Percentiles rank a stretch among this genome's conserved stretches.
Evolutionary conservation across 53 echinoderm and acorn worm species (phyloP).

Genomic region (Glandiceps talaboti): DNA sequence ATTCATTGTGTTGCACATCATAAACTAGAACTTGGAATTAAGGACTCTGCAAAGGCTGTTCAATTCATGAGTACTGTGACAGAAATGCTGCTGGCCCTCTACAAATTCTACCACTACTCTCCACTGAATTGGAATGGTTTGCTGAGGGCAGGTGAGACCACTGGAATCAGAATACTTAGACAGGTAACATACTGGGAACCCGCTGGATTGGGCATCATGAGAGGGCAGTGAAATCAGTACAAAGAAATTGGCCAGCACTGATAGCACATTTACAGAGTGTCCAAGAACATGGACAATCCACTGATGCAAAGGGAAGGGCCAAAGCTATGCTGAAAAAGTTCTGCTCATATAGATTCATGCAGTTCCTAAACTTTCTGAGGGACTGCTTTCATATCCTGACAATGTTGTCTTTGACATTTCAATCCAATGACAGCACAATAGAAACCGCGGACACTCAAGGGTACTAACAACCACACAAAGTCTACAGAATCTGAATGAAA

Average conservation of each 20-base stretch:
- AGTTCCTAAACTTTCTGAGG: neutral
- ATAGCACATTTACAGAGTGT: neutral
- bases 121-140: neutral
- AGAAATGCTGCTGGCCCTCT: neutral
- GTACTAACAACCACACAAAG: neutral
- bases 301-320: neutral
- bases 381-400: neutral
- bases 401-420: neutral
- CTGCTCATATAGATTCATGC: neutral
- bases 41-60: neutral
- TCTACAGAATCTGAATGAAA: neutral
- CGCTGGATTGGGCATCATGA: constrained; percentile 1
- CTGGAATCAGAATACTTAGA: neutral
- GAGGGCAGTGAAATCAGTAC: neutral
- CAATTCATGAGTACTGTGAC: neutral
- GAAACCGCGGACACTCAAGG: neutral
- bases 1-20: constrained; percentile 17
- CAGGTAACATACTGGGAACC: neutral
- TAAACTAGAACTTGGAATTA: constrained; percentile 5
- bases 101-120: neutral
- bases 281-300: neutral
- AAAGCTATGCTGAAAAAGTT: neutral
- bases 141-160: neutral
- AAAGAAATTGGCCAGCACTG: neutral
- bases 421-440: neutral